Base-by-base conservation (phyloP, 1,140 invertebrate genomes). In the Hesperophylax magnus region DNA sequence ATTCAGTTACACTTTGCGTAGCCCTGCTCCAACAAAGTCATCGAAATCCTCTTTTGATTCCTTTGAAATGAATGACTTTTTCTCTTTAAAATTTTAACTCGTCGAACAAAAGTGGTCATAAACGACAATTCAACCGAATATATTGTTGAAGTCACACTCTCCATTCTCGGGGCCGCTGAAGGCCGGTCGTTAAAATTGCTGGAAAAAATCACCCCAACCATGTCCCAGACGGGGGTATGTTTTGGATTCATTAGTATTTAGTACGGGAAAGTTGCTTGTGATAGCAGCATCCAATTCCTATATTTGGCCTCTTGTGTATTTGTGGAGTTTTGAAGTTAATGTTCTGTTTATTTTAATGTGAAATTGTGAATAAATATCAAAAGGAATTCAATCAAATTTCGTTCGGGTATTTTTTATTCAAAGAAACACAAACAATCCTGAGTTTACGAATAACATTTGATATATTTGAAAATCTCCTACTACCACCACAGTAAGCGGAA, bases 1-100 rank as follows among this genome's bases (percentile, higher is more conserved):
- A 39, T 47, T 11, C 39, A 14, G 1, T 47, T 47, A 9, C 39
- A 3, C 3, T 39, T 39, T 61, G 58, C 61, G 69, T 75, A 81
- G 53, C 80, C 80, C 80, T 81, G 72, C 76, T 67, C 39, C 34
- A 47, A 47, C 39, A 72, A 69, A 69, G 47, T 72, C 69, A 77
- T 65, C 77, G 58, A 54, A 83, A 80, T 78, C 75, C 63, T 78
- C 78, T 78, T 83, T 80, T 83, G 82, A 83, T 83, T 82, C 78
- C 79, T 80, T 83, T 77, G 63, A 53, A 80, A 83, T 77, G 74
- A 77, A 77, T 75, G 78, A 52, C 17, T 65, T 77, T 77, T 74
- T 52, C 78, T 27, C 53, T 77, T 69, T 74, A 22, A 53, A 18
- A 24, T 77, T 56, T 47, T 39, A 77, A 18, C 27, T 77, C 56